A percentile compares a stretch with the other conserved stretches of the same genome.
These are phyloP conservation scores for Plemyria rubiginata DNA, from an alignment of 2,888 invertebrate species.

Conservation along the genomic window DNA sequence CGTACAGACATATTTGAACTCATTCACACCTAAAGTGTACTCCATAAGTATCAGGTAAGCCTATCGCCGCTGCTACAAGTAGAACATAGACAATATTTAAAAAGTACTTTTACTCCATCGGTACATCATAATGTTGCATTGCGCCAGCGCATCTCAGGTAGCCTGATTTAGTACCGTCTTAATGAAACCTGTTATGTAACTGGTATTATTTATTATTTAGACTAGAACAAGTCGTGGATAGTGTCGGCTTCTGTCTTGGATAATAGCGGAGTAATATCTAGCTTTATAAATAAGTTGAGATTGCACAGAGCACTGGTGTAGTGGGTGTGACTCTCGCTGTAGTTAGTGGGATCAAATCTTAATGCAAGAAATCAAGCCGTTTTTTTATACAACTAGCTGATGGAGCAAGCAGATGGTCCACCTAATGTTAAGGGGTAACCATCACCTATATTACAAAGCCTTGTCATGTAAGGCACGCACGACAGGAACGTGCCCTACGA, in stretches of 20 bases:
- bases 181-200: constrained; percentile 84
- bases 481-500: too few relatives aligned
- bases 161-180: constrained; percentile 80
- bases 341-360: neutral
- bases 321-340: too few relatives aligned
- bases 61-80: too few relatives aligned
- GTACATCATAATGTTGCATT: constrained; percentile 61
- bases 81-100: neutral
- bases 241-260: constrained; percentile 75
- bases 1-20: too few relatives aligned
- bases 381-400: too few relatives aligned
- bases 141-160: constrained; percentile 75
- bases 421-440: too few relatives aligned
- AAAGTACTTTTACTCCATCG: constrained; percentile 51
- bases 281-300: constrained; percentile 25
- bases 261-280: constrained; percentile 52
- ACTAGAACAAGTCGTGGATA: constrained; percentile 68
- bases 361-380: too few relatives aligned
- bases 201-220: constrained; percentile 83
- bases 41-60: too few relatives aligned
- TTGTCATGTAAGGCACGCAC: too few relatives aligned
- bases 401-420: too few relatives aligned
- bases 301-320: neutral
- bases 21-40: too few relatives aligned
- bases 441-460: too few relatives aligned